Evolutionary conservation across 2,797 vertebrate genomes (phyloP).

Genomic region (Bradypus variegatus): DNA sequence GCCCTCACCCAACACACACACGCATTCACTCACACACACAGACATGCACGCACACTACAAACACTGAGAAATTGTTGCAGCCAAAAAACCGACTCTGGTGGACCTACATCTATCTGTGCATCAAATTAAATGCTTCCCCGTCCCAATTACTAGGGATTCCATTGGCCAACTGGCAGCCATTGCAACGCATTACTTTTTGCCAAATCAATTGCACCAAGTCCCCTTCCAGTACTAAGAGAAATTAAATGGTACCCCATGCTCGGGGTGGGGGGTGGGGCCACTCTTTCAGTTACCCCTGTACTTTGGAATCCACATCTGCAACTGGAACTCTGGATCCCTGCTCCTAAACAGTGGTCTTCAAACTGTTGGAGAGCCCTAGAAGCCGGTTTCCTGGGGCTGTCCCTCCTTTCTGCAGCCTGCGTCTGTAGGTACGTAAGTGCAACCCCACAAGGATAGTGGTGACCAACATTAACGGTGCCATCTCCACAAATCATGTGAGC

Average conservation of each 20-base stretch:
- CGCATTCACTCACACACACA: fast-evolving
- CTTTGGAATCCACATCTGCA: neutral
- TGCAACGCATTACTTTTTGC: constrained; percentile 53
- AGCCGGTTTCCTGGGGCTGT: neutral
- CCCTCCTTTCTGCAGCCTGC: too few species aligned
- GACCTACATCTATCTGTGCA: neutral
- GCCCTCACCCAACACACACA: too few species aligned
- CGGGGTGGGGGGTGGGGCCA: neutral
- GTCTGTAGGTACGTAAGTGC: neutral
- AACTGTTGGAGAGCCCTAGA: neutral
- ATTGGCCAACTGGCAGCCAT: constrained; percentile 56
- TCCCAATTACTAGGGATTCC: constrained; percentile 44
- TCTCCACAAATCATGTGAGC: fast-evolving
- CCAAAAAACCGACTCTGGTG: neutral
- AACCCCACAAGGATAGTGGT: neutral
- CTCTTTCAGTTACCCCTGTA: neutral
- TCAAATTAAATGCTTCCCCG: constrained; percentile 53
- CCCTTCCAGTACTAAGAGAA: constrained; percentile 52
- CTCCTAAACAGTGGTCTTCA: constrained; percentile 30
- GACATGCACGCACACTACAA: fast-evolving
- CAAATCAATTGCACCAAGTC: constrained; percentile 60
- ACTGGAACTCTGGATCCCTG: neutral
- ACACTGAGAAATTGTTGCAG: neutral
- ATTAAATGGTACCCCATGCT: neutral
- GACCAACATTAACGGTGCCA: fast-evolving